Percentiles rank a stretch among this genome's conserved stretches.
Conservation (phyloP, 2,888 invertebrate genomes). For the Acanthosepion esculentum region DNA sequence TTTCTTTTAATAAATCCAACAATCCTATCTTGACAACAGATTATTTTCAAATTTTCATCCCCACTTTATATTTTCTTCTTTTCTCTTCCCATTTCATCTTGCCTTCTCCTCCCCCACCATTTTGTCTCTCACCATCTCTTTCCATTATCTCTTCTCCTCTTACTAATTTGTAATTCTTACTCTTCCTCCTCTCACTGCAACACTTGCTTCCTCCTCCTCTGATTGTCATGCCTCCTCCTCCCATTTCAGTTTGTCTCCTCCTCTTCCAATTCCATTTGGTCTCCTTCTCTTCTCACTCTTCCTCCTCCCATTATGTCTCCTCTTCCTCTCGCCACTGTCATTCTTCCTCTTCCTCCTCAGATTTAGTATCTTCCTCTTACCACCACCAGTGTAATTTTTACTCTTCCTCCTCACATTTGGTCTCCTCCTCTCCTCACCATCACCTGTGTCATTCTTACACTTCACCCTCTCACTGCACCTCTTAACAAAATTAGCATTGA, state of each 20-base stretch:
- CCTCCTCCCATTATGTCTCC: background rate
- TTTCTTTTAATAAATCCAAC: no score
- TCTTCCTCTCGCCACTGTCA: background rate
- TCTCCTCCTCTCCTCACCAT: no score
- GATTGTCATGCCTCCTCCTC: no score
- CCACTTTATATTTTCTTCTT: background rate
- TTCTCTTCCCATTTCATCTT: background rate
- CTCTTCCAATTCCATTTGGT: no score
- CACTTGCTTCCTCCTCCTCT: no score
- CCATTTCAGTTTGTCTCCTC: background rate
- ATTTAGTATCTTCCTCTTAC: background rate
- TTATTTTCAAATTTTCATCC: background rate
- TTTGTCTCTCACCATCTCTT: background rate
- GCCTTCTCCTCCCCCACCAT: background rate
- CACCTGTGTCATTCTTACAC: background rate
- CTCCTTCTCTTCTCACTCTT: no score
- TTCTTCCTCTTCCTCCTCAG: background rate
- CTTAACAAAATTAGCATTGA: background rate
- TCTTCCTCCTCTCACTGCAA: background rate
- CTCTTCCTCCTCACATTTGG: no score
- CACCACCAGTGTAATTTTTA: background rate
- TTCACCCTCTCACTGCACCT: background rate
- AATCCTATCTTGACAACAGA: no score
- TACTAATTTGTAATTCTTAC: no score
- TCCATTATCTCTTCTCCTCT: no score